phyloP scores from a whole-genome alignment of 2,888 invertebrate genomes.

The Drosophila villosipedis region DNA sequence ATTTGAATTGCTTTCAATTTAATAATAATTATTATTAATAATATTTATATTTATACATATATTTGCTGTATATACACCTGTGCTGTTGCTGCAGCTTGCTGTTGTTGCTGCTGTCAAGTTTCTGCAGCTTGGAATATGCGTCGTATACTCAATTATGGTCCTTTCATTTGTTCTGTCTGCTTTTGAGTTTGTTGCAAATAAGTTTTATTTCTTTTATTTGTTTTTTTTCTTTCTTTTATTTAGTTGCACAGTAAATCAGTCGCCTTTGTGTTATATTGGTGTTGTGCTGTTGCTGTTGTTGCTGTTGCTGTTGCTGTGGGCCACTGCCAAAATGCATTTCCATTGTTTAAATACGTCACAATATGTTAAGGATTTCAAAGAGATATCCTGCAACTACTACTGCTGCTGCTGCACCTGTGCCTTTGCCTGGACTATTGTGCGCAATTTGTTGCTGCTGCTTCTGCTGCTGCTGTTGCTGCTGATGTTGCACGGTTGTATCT shows the following conservation, averaged over 20 bases:
- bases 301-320: conserved; percentile 24
- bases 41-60: conserved; percentile 13
- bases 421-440: conserved; percentile 29
- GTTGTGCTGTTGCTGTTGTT: conserved; percentile 26
- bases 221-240: background rate
- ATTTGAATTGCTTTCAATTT: conserved; percentile 74
- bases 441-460: conserved; percentile 32
- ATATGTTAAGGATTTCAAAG: conserved; percentile 46
- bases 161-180: conserved; percentile 4
- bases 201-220: conserved; percentile 1
- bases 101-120: conserved; percentile 1
- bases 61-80: conserved; percentile 47
- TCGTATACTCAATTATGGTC: conserved; percentile 65
- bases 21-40: conserved; percentile 11
- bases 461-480: conserved; percentile 43
- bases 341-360: conserved; percentile 44
- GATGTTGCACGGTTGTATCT: conserved; percentile 62
- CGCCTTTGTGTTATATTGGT: conserved; percentile 33
- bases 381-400: conserved; percentile 20
- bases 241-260: conserved; percentile 60
- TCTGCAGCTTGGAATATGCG: conserved; percentile 61
- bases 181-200: conserved; percentile 1
- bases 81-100: conserved; percentile 7
- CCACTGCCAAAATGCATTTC: conserved; percentile 42
- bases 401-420: conserved; percentile 13